phyloP scores from a whole-genome alignment of 2,888 invertebrate species.

The Drosophila birchii region DNA sequence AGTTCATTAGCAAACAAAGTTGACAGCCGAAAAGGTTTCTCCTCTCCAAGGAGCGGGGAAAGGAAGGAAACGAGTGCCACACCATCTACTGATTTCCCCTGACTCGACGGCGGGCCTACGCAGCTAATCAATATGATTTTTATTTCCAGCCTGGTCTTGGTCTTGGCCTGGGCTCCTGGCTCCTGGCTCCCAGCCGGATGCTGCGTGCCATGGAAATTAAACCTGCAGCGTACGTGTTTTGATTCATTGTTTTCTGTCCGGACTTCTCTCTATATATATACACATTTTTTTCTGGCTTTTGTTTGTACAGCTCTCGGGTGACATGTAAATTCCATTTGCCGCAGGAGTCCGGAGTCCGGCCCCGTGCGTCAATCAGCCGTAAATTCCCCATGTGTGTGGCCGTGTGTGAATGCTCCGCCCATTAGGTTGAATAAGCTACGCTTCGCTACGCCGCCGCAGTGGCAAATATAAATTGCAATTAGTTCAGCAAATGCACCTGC shows the following conservation, averaged over 20 bases:
- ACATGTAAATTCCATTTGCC: slow-evolving; percentile 51
- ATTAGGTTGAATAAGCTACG: slow-evolving; percentile 43
- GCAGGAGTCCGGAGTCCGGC: slow-evolving; percentile 4
- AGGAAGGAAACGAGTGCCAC: slow-evolving; percentile 34
- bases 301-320: slow-evolving; percentile 28
- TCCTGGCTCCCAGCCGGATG: slow-evolving; percentile 59
- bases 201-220: slow-evolving; percentile 68
- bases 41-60: slow-evolving; percentile 17
- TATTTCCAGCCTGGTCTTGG: slow-evolving; percentile 44
- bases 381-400: slow-evolving; percentile 26
- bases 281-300: slow-evolving; percentile 9
- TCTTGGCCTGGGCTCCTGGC: slow-evolving; percentile 7
- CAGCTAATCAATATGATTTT: slow-evolving; percentile 74
- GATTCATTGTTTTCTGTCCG: slow-evolving; percentile 40
- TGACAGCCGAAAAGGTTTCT: slow-evolving; percentile 65
- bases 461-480: slow-evolving; percentile 59
- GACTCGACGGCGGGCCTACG: slow-evolving; percentile 40
- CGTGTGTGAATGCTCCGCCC: slow-evolving; percentile 22
- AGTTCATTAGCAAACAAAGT: slow-evolving; percentile 79
- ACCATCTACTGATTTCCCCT: slow-evolving; percentile 68
- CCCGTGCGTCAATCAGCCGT: slow-evolving; percentile 50
- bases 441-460: slow-evolving; percentile 33
- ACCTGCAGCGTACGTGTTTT: slow-evolving; percentile 45
- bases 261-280: slow-evolving; percentile 7
- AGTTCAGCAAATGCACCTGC: slow-evolving; percentile 38